Base-by-base conservation (phyloP, 1,140 invertebrate genomes). In the Samia ricini region DNA sequence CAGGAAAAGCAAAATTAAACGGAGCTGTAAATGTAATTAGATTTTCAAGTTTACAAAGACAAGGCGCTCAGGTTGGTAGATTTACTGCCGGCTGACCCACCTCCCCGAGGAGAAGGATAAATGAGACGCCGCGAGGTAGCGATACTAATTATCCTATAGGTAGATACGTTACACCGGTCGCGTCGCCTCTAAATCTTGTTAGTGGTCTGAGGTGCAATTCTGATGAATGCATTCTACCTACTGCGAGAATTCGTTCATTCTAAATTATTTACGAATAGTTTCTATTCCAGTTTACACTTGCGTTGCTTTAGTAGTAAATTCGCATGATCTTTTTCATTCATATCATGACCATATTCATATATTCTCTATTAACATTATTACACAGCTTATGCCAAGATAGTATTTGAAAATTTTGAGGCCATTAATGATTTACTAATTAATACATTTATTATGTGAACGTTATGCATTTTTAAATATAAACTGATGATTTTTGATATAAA, bases 111-210 rank as follows among this genome's bases (percentile, higher is more conserved):
- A 83, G 76, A 24, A 81, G 72, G 84, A 88, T 88, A 85, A 85
- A 89, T 88, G 85, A 88, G 87, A 87, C 76, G 84, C 77, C 77
- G 72, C 78, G 74, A 83, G 81, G 78, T 81, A 87, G 80, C 84
- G 78, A 87, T 89, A 89, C 87, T 89, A 89, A 89, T 89, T 89
- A 89, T 85, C 77, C 79, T 86, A 86, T 83, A 83, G 78, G 76
- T 85, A 84, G 71, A 77, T 74, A 70, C 77, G 70, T 79, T 77
- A 77, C 76, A 61, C 67, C 77, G 68, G 65, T 77, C 77, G 72
- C 72, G 66, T 76, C 77, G 64, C 61, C 71, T 66, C 67, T 87
- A 82, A 85, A 85, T 88, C 81, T 85, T 83, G 73, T 83, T 81
- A 85, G 74, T 68, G 74, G 70, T 74, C 59, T 64, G 69, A 71